Conservation (phyloP, 2,797 vertebrate species). For the Onychomys torridus region DNA sequence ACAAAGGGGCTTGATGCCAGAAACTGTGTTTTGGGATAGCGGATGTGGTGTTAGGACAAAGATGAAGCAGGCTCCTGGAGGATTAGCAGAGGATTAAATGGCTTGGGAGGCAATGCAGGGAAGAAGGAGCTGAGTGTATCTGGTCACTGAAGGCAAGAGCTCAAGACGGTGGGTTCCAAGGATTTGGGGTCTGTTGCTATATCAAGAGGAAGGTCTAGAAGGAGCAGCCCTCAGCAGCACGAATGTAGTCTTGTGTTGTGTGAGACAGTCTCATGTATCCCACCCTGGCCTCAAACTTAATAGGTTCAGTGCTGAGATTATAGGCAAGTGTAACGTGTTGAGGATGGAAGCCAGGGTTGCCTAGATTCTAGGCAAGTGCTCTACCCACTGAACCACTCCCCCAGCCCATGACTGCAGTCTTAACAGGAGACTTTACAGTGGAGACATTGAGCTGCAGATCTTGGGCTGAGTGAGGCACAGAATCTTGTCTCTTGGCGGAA, state of each 20-base stretch:
- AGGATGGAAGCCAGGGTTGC: background rate
- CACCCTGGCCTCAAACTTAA: background rate
- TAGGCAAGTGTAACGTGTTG: background rate
- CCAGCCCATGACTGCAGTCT: background rate
- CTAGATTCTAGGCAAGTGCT: background rate
- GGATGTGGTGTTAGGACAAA: background rate
- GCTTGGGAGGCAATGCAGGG: background rate
- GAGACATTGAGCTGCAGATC: background rate
- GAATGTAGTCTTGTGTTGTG: background rate
- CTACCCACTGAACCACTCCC: background rate
- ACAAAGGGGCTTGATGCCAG: background rate
- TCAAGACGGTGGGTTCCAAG: background rate
- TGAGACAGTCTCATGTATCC: background rate
- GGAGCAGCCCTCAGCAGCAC: background rate
- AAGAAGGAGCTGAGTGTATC: rapidly evolving
- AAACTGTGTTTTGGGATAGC: background rate
- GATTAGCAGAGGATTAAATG: background rate
- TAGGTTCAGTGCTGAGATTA: background rate
- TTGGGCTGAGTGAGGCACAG: background rate
- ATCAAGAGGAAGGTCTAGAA: background rate
- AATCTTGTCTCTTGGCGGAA: background rate
- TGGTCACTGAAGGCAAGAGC: rapidly evolving
- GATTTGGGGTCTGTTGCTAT: background rate
- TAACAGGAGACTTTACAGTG: background rate
- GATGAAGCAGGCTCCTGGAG: background rate